These are phyloP conservation scores for Phaonia tiefii DNA, from an alignment of 2,888 invertebrate genomes.

Conservation along the genomic window DNA sequence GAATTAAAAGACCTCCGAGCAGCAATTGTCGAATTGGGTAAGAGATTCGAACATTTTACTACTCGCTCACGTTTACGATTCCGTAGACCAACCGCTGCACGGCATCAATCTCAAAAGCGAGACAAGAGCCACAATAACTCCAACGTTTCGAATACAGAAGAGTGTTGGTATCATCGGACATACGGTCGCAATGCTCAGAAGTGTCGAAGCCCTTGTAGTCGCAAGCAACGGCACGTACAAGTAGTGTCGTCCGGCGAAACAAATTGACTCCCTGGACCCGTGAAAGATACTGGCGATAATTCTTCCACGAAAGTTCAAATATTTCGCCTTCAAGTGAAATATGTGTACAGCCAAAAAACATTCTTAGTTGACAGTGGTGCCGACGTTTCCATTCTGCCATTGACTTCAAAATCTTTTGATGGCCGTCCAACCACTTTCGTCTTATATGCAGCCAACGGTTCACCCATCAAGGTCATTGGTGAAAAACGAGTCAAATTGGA, in stretches of 20 bases:
- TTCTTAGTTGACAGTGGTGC: slow-evolving; percentile 29
- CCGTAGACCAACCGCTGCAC: too few relatives aligned
- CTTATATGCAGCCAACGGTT: slow-evolving; percentile 29
- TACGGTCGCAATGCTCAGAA: slow-evolving; percentile 8
- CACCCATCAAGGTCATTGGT: slow-evolving; percentile 34
- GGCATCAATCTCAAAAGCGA: too few relatives aligned
- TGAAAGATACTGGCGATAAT: too few relatives aligned
- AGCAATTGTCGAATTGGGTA: too few relatives aligned
- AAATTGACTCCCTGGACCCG: slow-evolving; percentile 18
- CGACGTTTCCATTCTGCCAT: too few relatives aligned
- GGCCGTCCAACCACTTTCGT: not conserved
- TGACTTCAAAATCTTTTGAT: not conserved
- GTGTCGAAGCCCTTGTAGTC: slow-evolving; percentile 16
- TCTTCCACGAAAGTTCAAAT: slow-evolving; percentile 28
- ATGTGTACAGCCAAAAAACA: not conserved
- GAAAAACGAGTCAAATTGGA: too few relatives aligned
- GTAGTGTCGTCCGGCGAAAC: not conserved
- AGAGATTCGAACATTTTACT: too few relatives aligned
- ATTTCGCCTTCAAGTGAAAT: slow-evolving; percentile 37
- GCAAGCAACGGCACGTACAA: not conserved
- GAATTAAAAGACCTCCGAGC: too few relatives aligned
- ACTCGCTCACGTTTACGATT: too few relatives aligned
- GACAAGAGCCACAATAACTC: slow-evolving; percentile 1
- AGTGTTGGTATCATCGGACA: slow-evolving; percentile 27
- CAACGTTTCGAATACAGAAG: too few relatives aligned